Conservation (phyloP, 2,113 vertebrate genomes). For the Nycticorax nycticorax region DNA sequence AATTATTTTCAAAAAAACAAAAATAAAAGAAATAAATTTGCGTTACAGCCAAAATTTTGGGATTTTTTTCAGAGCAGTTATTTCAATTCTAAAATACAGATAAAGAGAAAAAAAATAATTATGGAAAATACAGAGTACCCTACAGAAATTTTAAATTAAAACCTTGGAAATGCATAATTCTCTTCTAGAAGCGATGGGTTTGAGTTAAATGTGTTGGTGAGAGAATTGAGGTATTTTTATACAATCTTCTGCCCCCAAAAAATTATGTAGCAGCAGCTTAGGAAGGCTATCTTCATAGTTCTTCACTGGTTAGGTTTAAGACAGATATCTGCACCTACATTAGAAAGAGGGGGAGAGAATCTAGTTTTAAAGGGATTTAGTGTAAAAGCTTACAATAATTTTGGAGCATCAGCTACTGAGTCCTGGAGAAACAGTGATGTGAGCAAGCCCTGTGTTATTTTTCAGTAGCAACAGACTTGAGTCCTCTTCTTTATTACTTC, state of each 20-base stretch:
- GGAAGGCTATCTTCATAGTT: background rate
- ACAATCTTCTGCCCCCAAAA: background rate
- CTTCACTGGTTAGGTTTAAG: background rate
- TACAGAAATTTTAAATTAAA: background rate
- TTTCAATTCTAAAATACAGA: background rate
- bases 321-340: background rate
- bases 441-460: background rate
- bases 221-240: background rate
- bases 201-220: background rate
- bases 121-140: background rate
- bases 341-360: background rate
- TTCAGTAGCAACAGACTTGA: background rate
- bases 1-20: background rate
- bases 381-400: background rate
- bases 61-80: background rate
- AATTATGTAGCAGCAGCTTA: background rate
- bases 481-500: background rate
- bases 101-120: background rate
- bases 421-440: background rate
- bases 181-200: background rate
- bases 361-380: background rate
- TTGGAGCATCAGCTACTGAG: background rate
- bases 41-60: background rate
- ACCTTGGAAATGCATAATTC: background rate
- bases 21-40: background rate